These are phyloP conservation scores for Meiosimyza platycephala DNA, from an alignment of 2,888 invertebrate species.

Conservation along the genomic window DNA sequence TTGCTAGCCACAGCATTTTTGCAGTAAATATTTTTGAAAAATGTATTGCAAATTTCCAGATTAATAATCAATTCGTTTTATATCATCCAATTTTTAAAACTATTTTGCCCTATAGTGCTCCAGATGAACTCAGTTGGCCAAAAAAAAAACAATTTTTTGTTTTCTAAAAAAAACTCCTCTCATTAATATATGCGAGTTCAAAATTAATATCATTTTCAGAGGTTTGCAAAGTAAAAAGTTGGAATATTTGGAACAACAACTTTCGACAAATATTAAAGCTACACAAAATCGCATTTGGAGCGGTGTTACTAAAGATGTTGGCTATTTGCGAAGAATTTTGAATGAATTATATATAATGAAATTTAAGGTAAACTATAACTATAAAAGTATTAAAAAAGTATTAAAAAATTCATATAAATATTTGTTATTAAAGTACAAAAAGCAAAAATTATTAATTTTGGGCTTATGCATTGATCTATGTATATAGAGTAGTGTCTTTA, in stretches of 20 bases:
- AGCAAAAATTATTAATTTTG: conserved; percentile 26
- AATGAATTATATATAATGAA: conserved; percentile 86
- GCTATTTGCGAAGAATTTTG: conserved; percentile 78
- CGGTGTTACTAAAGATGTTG: conserved; percentile 80
- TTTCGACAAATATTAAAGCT: conserved; percentile 80
- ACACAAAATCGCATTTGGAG: conserved; percentile 83
- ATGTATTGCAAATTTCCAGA: too few relatives aligned
- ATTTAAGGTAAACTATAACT: conserved; percentile 76
- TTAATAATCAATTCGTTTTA: too few relatives aligned
- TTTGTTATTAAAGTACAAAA: not conserved
- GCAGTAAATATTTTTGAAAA: too few relatives aligned
- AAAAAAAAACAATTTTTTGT: too few relatives aligned
- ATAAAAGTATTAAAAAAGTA: conserved; percentile 22
- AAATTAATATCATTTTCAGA: conserved; percentile 53
- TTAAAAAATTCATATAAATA: not conserved
- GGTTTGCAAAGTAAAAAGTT: conserved; percentile 77
- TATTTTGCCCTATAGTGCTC: too few relatives aligned
- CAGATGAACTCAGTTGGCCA: too few relatives aligned
- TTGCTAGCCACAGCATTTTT: too few relatives aligned
- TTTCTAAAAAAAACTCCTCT: too few relatives aligned
- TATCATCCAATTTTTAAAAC: too few relatives aligned
- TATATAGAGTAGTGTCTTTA: too few relatives aligned
- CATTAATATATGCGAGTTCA: conserved; percentile 47
- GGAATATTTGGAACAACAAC: conserved; percentile 79
- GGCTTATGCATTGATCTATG: conserved; percentile 27